These are phyloP conservation scores for Coryphaenoides rupestris DNA, from an alignment of 2,113 vertebrate genomes.

Conservation along the genomic window DNA sequence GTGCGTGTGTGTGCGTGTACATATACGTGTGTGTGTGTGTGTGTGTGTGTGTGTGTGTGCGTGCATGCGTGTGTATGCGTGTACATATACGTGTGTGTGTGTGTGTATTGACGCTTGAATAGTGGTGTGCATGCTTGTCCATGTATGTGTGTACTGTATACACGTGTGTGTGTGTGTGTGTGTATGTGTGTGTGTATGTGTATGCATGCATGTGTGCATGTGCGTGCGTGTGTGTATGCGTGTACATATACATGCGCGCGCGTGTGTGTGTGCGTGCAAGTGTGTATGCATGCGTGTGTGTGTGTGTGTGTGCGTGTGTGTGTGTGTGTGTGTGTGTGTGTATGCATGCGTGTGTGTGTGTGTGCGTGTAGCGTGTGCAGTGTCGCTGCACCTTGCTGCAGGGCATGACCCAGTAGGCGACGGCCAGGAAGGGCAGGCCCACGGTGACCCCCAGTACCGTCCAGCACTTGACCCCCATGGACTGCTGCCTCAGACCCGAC, in stretches of 20 bases:
- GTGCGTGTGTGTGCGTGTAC: background rate
- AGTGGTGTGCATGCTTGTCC: background rate
- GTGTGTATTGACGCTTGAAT: too few relatives aligned
- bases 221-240: conserved; percentile 4
- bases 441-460: conserved; percentile 91
- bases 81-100: background rate
- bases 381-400: conserved; percentile 96
- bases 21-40: too few relatives aligned
- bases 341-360: conserved; percentile 8
- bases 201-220: background rate
- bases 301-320: background rate
- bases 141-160: conserved; percentile 12
- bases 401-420: conserved; percentile 95
- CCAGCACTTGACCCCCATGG: conserved; percentile 93
- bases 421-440: conserved; percentile 92
- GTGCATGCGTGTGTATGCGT: background rate
- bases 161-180: conserved; percentile 12
- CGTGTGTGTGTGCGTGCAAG: background rate
- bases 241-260: background rate
- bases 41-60: too few relatives aligned
- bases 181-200: conserved; percentile 7
- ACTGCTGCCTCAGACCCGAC: conserved; percentile 90
- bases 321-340: background rate
- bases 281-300: background rate
- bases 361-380: background rate